Evolutionary conservation across 2,797 vertebrate species (phyloP), one percentile per base, ranked within the genome.

Genomic region (Parotocinclus haroldoi): DNA sequence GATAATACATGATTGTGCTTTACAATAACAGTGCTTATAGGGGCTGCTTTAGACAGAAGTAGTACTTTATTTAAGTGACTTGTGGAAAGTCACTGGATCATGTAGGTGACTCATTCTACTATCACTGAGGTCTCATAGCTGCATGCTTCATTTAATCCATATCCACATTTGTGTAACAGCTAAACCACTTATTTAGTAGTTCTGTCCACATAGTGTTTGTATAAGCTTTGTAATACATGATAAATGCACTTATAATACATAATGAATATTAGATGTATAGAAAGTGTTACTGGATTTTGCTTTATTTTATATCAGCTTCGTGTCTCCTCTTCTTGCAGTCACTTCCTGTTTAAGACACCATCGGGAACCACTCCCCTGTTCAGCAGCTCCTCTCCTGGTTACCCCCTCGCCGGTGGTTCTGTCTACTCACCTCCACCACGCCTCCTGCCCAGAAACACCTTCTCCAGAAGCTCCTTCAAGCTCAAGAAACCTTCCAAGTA

Each of bases 281-380:
- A n/a, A 12, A 48, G 11, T 13, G 45, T 3, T 48, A n/a, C 44
- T 42, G 12, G 11, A 48, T n/a, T 12, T n/a, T 7, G 1, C 12
- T 48, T 1, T n/a, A 13, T n/a, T 48, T 9, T 44, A 44, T 44
- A 9, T 44, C 40, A 1, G 9, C 40, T n/a, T n/a, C n/a, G n/a
- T n/a, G n/a, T n/a, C n/a, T 71, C 38, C 52, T 65, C 18, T 51
- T 19, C 56, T 60, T 36, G 13, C 81, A 95, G 93, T 79, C 93
- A 95, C 80, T 95, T 95, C 81, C 91, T 95, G 78, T 95, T 95
- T 61, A 95, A 95, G 85, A 95, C 93, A 10, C 94, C 93, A 9
- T 94, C 93, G 6, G 93, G 93, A 80, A 94, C 92, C 72, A 94
- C 93, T 12, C 93, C 93, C 0, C 88, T 95, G 68, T 95, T 95